These are phyloP conservation scores for Melikaiella ostensackeni DNA, from an alignment of 2,888 invertebrate genomes.

Conservation along the genomic window DNA sequence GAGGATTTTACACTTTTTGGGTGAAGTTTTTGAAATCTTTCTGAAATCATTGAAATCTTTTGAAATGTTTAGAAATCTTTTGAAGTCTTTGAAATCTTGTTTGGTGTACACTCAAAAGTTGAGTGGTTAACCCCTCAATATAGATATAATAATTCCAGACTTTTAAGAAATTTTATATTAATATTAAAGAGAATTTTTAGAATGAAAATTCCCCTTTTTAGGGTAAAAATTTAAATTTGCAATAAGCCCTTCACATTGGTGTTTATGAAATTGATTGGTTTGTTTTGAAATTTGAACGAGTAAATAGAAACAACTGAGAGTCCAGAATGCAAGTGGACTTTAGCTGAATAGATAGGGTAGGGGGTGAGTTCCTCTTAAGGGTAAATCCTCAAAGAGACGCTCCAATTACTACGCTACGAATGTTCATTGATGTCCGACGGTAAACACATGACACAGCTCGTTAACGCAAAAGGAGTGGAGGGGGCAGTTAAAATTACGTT, in stretches of 20 bases:
- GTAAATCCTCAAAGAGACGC: conserved; percentile 55
- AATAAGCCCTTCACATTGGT: neutral
- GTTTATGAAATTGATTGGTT: conserved; percentile 54
- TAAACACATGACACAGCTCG: conserved; percentile 46
- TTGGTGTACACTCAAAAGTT: too few relatives aligned
- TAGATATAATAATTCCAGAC: too few relatives aligned
- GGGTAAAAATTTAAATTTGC: neutral
- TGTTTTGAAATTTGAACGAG: conserved; percentile 57
- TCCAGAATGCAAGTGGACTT: conserved; percentile 52
- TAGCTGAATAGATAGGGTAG: conserved; percentile 55
- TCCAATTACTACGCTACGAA: conserved; percentile 54
- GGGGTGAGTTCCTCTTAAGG: conserved; percentile 54
- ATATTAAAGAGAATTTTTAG: too few relatives aligned
- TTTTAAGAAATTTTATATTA: too few relatives aligned
- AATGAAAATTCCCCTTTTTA: neutral
- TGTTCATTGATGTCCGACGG: conserved; percentile 49
- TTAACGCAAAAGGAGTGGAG: conserved; percentile 14
- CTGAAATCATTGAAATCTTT: too few relatives aligned
- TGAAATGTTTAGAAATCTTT: too few relatives aligned
- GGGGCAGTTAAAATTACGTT: neutral
- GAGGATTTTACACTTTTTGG: too few relatives aligned
- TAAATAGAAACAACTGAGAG: conserved; percentile 50
- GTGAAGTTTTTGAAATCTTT: too few relatives aligned
- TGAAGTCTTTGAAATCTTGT: too few relatives aligned
- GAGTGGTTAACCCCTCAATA: too few relatives aligned